Base-by-base conservation (phyloP, 2,888 invertebrate genomes). In the Crematogaster levior region DNA sequence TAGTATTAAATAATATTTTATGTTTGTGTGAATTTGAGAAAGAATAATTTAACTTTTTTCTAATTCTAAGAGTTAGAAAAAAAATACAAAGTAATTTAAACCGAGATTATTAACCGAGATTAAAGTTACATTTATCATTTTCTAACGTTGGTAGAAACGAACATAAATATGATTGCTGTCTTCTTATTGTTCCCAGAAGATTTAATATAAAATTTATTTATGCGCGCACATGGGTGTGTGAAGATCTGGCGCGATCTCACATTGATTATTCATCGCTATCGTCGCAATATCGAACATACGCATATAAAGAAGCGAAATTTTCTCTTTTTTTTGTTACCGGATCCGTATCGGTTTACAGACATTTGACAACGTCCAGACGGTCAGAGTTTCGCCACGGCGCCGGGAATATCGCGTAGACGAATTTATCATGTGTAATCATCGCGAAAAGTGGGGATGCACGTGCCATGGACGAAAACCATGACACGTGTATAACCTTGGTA, bases 401-500 rank as follows among this genome's bases (percentile, higher is more conserved):
- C 30, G 30, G 12, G 46, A 7, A 34, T 1, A 5, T 70, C 24
- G 24, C 18, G 46, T 18, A 34, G 7, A 24, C 10, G 18, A 51
- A 37, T 70, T 43, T 43, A 43, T 27, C n/a, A n/a, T n/a, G n/a
- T 43, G n/a, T 37, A 40, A 3, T 18, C 18, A 27, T n/a, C 7
- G 5, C 21, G 27, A 53, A 24, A 40, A 70, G 43, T 58, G 27
- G 43, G 43, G 30, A 21, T 30, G 3, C n/a, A n/a, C 56, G 53
- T 72, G 40, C 6, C 40, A 58, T 21, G 18, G 43, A 34, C 5
- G 12, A 46, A 7, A 12, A 46, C 3, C 10, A 1, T 46, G 77
- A 79, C 85, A 85, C 85, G 83, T 86, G 85, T 63, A 72, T 56
- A 56, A 86, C 85, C 86, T 85, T 85, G 77, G 68, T 75, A 37